These are phyloP conservation scores for Coptotermes formosanus DNA, from an alignment of 1,140 invertebrate genomes.

Conservation along the genomic window DNA sequence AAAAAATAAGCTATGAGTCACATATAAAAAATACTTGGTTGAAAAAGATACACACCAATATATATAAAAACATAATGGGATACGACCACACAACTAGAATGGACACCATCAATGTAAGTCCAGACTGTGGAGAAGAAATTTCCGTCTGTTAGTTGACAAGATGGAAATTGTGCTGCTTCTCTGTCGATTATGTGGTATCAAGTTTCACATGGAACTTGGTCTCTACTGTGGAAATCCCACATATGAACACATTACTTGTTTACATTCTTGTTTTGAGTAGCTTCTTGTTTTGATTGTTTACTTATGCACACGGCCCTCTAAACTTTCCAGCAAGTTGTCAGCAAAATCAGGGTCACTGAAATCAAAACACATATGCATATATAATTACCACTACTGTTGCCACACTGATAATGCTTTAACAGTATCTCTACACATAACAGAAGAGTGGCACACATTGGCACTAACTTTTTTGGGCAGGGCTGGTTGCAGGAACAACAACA, in stretches of 20 bases:
- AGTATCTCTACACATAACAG: too few relatives aligned
- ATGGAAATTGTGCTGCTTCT: not conserved
- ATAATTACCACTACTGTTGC: too few relatives aligned
- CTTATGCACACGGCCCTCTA: not conserved
- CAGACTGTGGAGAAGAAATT: constrained; percentile 4
- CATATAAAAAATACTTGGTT: constrained; percentile 14
- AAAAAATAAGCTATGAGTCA: constrained; percentile 17
- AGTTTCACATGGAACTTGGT: not conserved
- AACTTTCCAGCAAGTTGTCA: not conserved
- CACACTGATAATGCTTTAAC: too few relatives aligned
- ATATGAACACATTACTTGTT: constrained; percentile 10
- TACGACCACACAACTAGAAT: not conserved
- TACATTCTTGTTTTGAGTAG: not conserved
- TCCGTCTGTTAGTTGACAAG: not conserved
- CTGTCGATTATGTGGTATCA: not conserved
- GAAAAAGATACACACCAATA: constrained; percentile 13
- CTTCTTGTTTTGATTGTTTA: not conserved
- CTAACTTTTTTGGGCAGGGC: too few relatives aligned
- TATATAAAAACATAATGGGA: constrained; percentile 7
- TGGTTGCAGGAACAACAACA: too few relatives aligned
- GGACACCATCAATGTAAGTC: constrained; percentile 1
- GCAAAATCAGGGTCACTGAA: constrained; percentile 5
- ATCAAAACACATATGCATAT: not conserved
- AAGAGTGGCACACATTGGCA: too few relatives aligned
- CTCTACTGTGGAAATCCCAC: constrained; percentile 4